Evolutionary conservation across 2,888 invertebrate species (phyloP), one percentile per base, ranked within the genome.

Genomic region (Ormyrus labotus): DNA sequence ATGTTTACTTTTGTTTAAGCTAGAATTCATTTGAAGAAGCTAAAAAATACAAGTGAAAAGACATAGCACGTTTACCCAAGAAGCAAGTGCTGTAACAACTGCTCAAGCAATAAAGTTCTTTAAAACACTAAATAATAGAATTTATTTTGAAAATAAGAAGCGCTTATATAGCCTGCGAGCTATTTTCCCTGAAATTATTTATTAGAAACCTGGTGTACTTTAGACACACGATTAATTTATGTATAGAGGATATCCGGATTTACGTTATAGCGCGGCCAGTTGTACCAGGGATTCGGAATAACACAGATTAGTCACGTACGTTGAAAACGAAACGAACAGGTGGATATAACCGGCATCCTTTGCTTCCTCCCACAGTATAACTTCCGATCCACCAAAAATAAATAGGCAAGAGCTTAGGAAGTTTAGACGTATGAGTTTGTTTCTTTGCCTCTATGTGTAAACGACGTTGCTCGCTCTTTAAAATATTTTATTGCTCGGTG

Each of bases 241-340:
- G 81, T 65, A 53, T 60, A 48, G 55, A 78, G 71, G 74, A 78
- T 75, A 69, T 79, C 76, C 72, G 74, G 71, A 79, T 65, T 70
- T 55, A 19, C 11, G 7, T 10, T 45, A 13, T 60, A 19, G 45
- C 10, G 48, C n/a, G 61, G 57, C 58, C 63, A 69, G 63, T 53
- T 60, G 53, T 67, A 57, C 67, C 69, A 70, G 73, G 53, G 65
- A 75, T 69, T 76, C 47, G 34, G 34, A 82, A 73, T 79, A 80
- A 80, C 72, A 70, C 65, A 80, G 76, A 79, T 80, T 82, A 82
- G 82, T 80, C 79, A 80, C 77, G 79, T 77, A 76, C 69, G 10
- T 55, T 63, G 69, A 67, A 74, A 82, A 82, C 74, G 70, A 69
- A 77, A 73, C 47, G 74, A 80, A 80, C 77, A 80, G 80, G 80